Evolutionary conservation across 2,888 invertebrate genomes (phyloP), one percentile per base, ranked within the genome.

Genomic region (Hirtodrosophila trivittata): DNA sequence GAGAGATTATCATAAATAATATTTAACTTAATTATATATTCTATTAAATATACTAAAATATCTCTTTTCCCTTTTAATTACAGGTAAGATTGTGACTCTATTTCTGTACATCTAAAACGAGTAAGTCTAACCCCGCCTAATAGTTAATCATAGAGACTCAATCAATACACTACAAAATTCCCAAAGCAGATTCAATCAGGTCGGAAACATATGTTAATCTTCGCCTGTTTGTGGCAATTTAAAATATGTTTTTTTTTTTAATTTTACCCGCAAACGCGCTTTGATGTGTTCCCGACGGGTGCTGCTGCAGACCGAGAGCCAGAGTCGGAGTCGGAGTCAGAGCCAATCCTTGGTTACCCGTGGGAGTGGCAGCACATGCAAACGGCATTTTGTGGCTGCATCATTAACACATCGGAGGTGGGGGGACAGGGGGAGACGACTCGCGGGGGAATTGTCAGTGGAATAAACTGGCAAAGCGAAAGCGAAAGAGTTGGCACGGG

Each of bases 371-470:
- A 68, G 37, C 86, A 83, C 70, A 65, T 81, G 80, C 86, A 75
- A 76, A 73, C 76, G 84, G 86, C 86, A 72, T 69, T 85, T 69
- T 85, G 83, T 65, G 86, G 80, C 86, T 75, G 80, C 86, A 81
- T 81, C 80, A 81, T 86, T 81, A 86, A 86, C 76, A 74, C 64
- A 32, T 28, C 6, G 37, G 13, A 12, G 13, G n/a, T 21, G 38
- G 37, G 3, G 16, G n/a, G 14, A 16, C 14, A n/a, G 28, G 9
- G 28, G 41, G 5, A 21, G 2, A 21, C 18, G 5, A 3, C 5
- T 8, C 56, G 39, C 39, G 35, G 26, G 55, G 49, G 50, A 66
- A 72, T 55, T 52, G 67, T 18, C 52, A 50, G 57, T 54, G 64
- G 60, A 67, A 72, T 72, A 72, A 63, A 71, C 72, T 63, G 59